Percentiles rank a stretch among this genome's conserved stretches.
phyloP scores from a whole-genome alignment of 1,140 invertebrate genomes.

The Cataglyphis hispanica region DNA sequence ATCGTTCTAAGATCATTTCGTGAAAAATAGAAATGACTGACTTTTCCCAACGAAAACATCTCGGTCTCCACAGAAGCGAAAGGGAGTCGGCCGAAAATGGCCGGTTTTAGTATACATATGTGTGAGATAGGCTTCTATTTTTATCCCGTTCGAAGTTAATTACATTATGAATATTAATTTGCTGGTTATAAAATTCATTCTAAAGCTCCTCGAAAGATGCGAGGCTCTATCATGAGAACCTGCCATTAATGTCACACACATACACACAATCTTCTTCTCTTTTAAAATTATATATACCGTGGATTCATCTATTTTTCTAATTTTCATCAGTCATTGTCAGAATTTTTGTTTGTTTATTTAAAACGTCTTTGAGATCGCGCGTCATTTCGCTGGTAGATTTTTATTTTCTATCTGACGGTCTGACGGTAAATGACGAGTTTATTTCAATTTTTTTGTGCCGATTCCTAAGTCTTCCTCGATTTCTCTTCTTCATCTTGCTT shows the following conservation, averaged over 20 bases:
- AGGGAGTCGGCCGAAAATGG: background rate
- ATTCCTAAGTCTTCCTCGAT: constrained; percentile 9
- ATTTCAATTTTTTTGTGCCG: constrained; percentile 16
- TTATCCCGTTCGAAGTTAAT: constrained; percentile 18
- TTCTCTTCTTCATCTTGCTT: constrained; percentile 2
- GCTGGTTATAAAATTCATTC: constrained; percentile 33
- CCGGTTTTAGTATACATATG: constrained; percentile 18
- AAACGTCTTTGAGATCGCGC: constrained; percentile 4
- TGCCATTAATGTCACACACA: no score
- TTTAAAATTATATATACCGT: background rate
- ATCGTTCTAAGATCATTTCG: background rate
- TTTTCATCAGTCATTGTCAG: background rate
- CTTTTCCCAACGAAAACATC: background rate
- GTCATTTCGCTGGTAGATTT: background rate
- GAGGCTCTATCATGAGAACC: background rate
- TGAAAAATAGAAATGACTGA: background rate
- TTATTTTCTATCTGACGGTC: background rate
- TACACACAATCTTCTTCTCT: background rate
- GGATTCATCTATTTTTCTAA: background rate
- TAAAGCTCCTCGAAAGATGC: background rate
- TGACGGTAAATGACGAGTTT: background rate
- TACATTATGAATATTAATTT: constrained; percentile 36
- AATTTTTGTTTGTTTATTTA: background rate
- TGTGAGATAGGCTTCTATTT: constrained; percentile 19
- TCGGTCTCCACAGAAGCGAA: background rate